Base-by-base conservation (phyloP, 2,113 vertebrate genomes). In the Monopterus albus region DNA sequence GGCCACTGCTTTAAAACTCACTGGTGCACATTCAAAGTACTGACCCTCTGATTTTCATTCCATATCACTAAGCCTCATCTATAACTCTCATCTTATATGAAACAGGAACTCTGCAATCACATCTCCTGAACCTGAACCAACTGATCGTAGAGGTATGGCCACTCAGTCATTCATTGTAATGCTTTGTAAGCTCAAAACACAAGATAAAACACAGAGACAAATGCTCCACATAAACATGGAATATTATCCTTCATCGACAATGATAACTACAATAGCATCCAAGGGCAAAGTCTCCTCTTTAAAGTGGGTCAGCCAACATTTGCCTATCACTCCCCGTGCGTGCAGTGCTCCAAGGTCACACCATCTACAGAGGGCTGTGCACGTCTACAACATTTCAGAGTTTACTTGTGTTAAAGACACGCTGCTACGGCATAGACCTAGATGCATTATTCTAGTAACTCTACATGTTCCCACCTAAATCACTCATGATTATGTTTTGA, bases 221-320 rank as follows among this genome's bases (percentile, higher is more conserved):
- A 71, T 23, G 15, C 6, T 39, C 8, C 7, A 56, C 38, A 70
- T 14, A 60, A 47, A 68, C 42, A 47, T 40, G 50, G 35, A 71
- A 64, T 31, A 35, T 46, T 10, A 66, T 61, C 53, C 11, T 66
- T 52, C 66, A 79, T 57, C 53, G 62, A 71, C 43, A 70, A 38
- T 40, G 38, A 79, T 46, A n/a, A 79, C 53, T 31, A 70, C 63
- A 69, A 50, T 65, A 57, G 40, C 31, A 50, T 75, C 55, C 10
- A 12, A 78, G 76, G 75, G 76, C 74, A 75, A 69, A 75, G 68
- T 49, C 74, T 81, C 84, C 74, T 68, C 68, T 73, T 51, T 63
- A 66, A 91, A 90, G 61, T 85, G 73, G 84, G 86, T 89, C 88
- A 91, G 60, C 72, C 60, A 75, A 68, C 75, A 82, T 79, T 80